A percentile compares a stretch with the other conserved stretches of the same genome.
Evolutionary conservation across 2,797 vertebrate species (phyloP).

Genomic region (Knipowitschia caucasica): DNA sequence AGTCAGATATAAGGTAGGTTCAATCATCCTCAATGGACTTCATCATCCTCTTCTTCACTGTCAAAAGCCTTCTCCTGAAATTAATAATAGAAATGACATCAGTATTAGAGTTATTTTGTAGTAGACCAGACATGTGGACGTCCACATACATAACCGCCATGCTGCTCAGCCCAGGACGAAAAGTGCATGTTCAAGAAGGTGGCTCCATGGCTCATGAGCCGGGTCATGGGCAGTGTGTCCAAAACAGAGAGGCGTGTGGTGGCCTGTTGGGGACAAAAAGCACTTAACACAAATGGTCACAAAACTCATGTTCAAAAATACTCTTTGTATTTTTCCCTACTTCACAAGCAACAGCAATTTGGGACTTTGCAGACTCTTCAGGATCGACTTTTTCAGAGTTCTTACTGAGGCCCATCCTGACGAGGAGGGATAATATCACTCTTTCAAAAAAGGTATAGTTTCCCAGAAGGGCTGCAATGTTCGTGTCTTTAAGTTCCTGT

Average conservation of each 20-base stretch:
- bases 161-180: conserved; percentile 70
- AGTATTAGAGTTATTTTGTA: not conserved
- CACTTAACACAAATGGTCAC: not conserved
- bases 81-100: not conserved
- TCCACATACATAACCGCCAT: conserved; percentile 80
- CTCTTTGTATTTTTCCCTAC: too few species aligned
- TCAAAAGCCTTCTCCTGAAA: conserved; percentile 73
- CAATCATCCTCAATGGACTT: conserved; percentile 44
- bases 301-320: not conserved
- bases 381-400: conserved; percentile 37
- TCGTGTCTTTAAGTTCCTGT: conserved; percentile 65
- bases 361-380: conserved; percentile 31
- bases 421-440: conserved; percentile 61
- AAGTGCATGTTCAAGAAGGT: conserved; percentile 79
- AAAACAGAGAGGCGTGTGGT: conserved; percentile 72
- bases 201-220: conserved; percentile 75
- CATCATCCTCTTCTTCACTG: conserved; percentile 68
- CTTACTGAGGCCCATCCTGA: conserved; percentile 35
- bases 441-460: conserved; percentile 70
- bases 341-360: conserved; percentile 81
- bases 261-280: conserved; percentile 35
- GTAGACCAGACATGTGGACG: not conserved
- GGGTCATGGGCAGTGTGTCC: conserved; percentile 74
- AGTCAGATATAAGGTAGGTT: not conserved
- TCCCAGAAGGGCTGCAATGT: conserved; percentile 41